Base-by-base conservation (phyloP, 2,113 vertebrate species). In the Tringa solitaria region DNA sequence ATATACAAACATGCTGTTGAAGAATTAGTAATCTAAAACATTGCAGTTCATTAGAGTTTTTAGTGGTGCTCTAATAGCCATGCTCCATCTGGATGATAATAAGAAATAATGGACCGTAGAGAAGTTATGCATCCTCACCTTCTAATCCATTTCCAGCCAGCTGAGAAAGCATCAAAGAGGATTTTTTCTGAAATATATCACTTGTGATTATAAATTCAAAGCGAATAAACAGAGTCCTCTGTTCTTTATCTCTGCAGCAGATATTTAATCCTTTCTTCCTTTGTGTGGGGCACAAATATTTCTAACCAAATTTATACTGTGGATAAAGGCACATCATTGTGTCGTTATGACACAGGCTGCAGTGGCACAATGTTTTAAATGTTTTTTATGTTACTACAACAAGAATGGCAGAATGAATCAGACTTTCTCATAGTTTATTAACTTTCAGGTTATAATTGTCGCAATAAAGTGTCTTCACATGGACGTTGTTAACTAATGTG, bases 101-200 rank as follows among this genome's bases (percentile, higher is more conserved):
- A 81, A 76, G 87, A 94, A 95, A 87, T 92, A 97, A 96, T 86
- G 86, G 87, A 82, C 93, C 23, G 0, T 43, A 12, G 83, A 84
- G 82, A 76, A 93, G 85, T 91, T 95, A 28, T 28, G 28, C 53
- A 85, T 84, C 73, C 77, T 96, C 87, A 89, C 85, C 86, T 95
- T 88, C n/a, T 80, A 90, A 94, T 95, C 91, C 77, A 81, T 94
- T 95, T 90, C 87, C 83, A 94, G 70, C 67, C 94, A 92, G 75
- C 76, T 89, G 88, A 86, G 78, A 85, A 89, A 82, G 83, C 64
- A 89, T 32, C 77, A 61, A 87, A 57, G 67, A 76, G 43, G 30
- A 54, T 48, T 37, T 63, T 95, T 89, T 90, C 26, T 68, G 79
- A 82, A 89, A 85, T 91, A 59, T 27, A 73, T 73, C 63, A 68